Conservation (phyloP, 1,140 invertebrate species). For the Polypedilum vanderplanki region DNA sequence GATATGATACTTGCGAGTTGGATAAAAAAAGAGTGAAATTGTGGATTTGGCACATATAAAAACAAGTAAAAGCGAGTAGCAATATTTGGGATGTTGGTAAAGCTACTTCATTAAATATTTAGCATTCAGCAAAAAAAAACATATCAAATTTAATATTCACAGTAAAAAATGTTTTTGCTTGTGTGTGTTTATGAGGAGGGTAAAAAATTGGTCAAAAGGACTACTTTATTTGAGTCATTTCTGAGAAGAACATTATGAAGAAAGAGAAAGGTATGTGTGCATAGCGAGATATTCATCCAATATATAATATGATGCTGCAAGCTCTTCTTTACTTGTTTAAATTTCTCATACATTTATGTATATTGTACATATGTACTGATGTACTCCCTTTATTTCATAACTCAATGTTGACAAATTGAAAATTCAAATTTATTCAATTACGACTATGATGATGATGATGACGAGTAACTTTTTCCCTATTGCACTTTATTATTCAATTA, state of each 20-base stretch:
- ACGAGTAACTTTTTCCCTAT: constrained; percentile 9
- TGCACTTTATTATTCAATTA: not conserved
- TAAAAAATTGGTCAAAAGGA: too few relatives aligned
- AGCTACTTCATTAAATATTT: not conserved
- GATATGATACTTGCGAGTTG: not conserved
- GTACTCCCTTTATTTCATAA: not conserved
- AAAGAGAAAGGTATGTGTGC: too few relatives aligned
- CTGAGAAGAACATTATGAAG: too few relatives aligned
- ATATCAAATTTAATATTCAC: constrained; percentile 13
- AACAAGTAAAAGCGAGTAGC: not conserved
- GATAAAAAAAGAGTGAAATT: not conserved
- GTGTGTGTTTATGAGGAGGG: too few relatives aligned
- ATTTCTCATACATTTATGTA: too few relatives aligned
- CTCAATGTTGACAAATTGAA: constrained; percentile 4
- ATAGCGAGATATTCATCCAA: too few relatives aligned
- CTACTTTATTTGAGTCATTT: too few relatives aligned
- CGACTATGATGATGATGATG: not conserved
- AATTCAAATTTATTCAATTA: not conserved
- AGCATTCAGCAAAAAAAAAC: not conserved
- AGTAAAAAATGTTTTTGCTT: not conserved
- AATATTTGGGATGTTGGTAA: not conserved
- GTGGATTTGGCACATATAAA: constrained; percentile 4
- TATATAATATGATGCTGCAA: too few relatives aligned
- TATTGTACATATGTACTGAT: too few relatives aligned
- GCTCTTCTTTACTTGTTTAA: too few relatives aligned